Conservation (phyloP, 1,140 invertebrate genomes). For the Coelopa frigida region DNA sequence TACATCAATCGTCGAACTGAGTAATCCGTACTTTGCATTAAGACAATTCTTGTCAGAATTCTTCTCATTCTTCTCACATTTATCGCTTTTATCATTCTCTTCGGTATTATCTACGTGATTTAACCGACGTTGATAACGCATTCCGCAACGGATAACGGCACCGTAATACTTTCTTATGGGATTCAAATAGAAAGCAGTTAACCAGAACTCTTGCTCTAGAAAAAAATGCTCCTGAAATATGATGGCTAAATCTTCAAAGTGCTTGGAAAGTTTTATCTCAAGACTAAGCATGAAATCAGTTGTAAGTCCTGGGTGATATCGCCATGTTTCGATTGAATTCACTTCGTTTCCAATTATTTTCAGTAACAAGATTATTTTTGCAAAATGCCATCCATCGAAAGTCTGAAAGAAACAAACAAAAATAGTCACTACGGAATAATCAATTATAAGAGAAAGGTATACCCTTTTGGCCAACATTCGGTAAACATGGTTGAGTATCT, state of each 20-base stretch:
- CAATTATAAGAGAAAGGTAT: background rate
- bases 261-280: conserved; percentile 27
- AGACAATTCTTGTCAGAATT: conserved; percentile 1
- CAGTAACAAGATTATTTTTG: conserved; percentile 31
- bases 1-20: conserved; percentile 39
- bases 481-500: conserved; percentile 31
- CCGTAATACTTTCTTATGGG: conserved; percentile 24
- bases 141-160: conserved; percentile 29
- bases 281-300: conserved; percentile 35
- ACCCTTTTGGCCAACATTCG: conserved; percentile 27
- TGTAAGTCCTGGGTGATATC: conserved; percentile 37
- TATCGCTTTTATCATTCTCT: conserved; percentile 2
- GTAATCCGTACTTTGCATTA: conserved; percentile 27
- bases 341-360: conserved; percentile 36
- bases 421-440: background rate
- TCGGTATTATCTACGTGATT: conserved; percentile 7
- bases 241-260: conserved; percentile 32
- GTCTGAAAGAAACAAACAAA: conserved; percentile 17
- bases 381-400: conserved; percentile 38
- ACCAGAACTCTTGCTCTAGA: conserved; percentile 39
- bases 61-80: background rate
- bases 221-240: conserved; percentile 31
- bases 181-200: conserved; percentile 38
- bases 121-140: conserved; percentile 4
- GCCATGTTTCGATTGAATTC: conserved; percentile 40